phyloP scores from a whole-genome alignment of 2,113 vertebrate genomes.

The Rattus rattus region DNA sequence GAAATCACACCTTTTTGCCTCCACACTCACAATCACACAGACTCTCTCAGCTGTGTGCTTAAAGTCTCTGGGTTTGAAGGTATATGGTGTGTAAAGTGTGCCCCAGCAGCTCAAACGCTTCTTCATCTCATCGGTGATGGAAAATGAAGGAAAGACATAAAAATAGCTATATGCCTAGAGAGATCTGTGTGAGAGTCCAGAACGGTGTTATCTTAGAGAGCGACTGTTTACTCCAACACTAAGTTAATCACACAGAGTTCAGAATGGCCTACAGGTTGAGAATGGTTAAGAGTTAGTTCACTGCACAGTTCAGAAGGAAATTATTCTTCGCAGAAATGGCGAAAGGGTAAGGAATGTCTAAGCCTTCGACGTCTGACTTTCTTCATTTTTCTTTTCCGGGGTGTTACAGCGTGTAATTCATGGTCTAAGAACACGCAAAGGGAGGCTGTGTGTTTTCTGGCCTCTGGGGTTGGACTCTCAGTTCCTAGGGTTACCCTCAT shows the following conservation, averaged over 20 bases:
- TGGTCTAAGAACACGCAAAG: not conserved
- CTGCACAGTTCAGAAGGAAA: not conserved
- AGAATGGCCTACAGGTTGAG: too few species aligned
- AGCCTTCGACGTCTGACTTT: not conserved
- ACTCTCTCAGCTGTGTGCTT: not conserved
- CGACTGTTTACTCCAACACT: not conserved
- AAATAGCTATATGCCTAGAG: not conserved
- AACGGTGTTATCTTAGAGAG: not conserved
- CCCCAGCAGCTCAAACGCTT: not conserved
- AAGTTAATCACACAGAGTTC: not conserved
- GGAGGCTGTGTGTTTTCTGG: not conserved
- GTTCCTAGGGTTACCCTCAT: not conserved
- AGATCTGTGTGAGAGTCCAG: not conserved
- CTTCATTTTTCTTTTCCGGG: not conserved
- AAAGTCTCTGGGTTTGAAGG: not conserved
- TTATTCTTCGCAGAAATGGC: not conserved
- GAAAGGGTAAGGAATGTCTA: not conserved
- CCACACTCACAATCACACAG: too few species aligned
- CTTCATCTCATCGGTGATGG: not conserved
- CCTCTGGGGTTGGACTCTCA: constrained; percentile 6
- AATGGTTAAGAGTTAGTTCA: not conserved
- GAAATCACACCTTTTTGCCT: not conserved
- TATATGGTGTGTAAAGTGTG: too few species aligned
- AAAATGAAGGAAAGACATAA: not conserved
- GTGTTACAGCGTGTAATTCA: not conserved